phyloP scores from a whole-genome alignment of 2,888 invertebrate genomes.

The Hemithea aestivaria region DNA sequence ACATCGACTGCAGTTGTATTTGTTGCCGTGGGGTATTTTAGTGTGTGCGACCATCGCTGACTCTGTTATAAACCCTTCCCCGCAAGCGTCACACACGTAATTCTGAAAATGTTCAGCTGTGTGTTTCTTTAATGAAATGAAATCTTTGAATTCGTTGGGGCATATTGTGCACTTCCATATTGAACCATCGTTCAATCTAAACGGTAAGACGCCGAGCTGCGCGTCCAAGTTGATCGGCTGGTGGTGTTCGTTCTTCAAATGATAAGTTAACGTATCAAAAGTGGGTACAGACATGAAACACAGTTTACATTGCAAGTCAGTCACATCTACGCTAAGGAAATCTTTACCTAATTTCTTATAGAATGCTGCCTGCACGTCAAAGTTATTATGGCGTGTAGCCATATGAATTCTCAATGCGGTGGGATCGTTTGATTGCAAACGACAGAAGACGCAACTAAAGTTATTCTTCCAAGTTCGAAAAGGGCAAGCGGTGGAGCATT shows the following conservation, averaged over 20 bases:
- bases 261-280: conserved; percentile 56
- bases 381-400: conserved; percentile 55
- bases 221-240: conserved; percentile 61
- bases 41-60: conserved; percentile 68
- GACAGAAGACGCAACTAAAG: conserved; percentile 69
- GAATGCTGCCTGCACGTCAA: conserved; percentile 63
- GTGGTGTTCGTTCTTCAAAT: conserved; percentile 63
- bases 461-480: conserved; percentile 70
- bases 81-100: conserved; percentile 70
- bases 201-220: conserved; percentile 64
- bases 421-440: conserved; percentile 63
- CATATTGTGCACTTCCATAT: conserved; percentile 70
- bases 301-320: conserved; percentile 66
- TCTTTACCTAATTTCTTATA: conserved; percentile 71
- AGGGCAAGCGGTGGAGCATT: conserved; percentile 65
- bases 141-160: conserved; percentile 66
- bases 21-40: conserved; percentile 68
- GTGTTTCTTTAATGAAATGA: conserved; percentile 63
- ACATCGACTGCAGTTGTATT: conserved; percentile 65
- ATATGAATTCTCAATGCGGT: conserved; percentile 56
- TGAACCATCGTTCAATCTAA: conserved; percentile 60
- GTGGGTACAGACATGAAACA: conserved; percentile 57
- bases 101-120: conserved; percentile 69
- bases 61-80: conserved; percentile 70
- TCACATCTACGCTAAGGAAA: conserved; percentile 65